A percentile compares a stretch with the other conserved stretches of the same genome.
phyloP scores from a whole-genome alignment of 2,113 vertebrate species.

The Hyperopisus bebe region DNA sequence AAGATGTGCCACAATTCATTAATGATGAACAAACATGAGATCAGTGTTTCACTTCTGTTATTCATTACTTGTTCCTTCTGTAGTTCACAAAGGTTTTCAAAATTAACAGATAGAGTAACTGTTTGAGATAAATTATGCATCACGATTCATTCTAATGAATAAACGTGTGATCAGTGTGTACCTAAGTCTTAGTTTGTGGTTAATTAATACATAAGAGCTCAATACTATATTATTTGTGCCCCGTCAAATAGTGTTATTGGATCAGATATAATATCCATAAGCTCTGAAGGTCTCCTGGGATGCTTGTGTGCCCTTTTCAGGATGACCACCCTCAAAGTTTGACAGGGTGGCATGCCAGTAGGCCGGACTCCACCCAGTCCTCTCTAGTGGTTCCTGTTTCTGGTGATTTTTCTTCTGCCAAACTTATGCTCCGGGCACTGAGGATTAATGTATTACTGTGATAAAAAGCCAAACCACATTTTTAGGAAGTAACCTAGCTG shows the following conservation, averaged over 20 bases:
- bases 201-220: not conserved
- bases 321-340: not conserved
- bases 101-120: not conserved
- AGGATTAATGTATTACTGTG: not conserved
- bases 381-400: not conserved
- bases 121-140: not conserved
- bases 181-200: not conserved
- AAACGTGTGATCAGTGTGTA: not conserved
- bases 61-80: not conserved
- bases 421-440: not conserved
- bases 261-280: not conserved
- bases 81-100: not conserved
- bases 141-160: not conserved
- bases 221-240: not conserved
- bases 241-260: not conserved
- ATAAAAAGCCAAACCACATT: not conserved
- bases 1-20: not conserved
- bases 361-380: not conserved
- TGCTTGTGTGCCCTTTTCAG: not conserved
- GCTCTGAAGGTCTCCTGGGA: not conserved
- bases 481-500: not conserved
- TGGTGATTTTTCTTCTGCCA: not conserved
- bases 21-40: not conserved
- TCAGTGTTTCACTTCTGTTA: not conserved
- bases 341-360: not conserved